These are phyloP conservation scores for Osmoderma eremita DNA, from an alignment of 2,888 invertebrate species.

Conservation along the genomic window DNA sequence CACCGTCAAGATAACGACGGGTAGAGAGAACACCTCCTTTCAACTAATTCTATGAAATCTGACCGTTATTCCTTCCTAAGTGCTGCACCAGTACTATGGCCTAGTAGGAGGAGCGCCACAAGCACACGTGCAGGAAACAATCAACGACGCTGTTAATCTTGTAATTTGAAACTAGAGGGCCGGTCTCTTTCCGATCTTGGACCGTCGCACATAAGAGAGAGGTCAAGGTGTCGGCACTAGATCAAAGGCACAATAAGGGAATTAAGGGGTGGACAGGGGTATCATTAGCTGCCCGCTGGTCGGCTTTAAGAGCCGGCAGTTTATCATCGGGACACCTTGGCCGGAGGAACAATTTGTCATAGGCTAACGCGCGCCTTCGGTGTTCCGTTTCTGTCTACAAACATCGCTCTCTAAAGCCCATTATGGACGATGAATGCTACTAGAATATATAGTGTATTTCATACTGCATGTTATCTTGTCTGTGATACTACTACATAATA, in stretches of 20 bases:
- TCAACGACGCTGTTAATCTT: slow-evolving; percentile 35
- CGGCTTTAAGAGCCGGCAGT: slow-evolving; percentile 60
- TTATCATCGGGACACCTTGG: slow-evolving; percentile 54
- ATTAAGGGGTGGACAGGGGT: slow-evolving; percentile 61
- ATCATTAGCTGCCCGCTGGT: slow-evolving; percentile 63
- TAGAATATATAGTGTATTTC: too few relatives aligned
- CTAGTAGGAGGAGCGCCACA: slow-evolving; percentile 5
- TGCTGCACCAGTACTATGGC: not conserved
- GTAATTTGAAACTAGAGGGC: slow-evolving; percentile 31
- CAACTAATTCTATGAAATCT: slow-evolving; percentile 22
- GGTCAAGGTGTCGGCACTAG: slow-evolving; percentile 60
- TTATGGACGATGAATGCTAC: too few relatives aligned
- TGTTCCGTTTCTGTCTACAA: slow-evolving; percentile 31
- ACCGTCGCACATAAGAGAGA: slow-evolving; percentile 27
- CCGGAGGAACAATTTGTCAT: slow-evolving; percentile 36
- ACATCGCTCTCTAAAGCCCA: slow-evolving; percentile 15
- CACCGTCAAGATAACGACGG: slow-evolving; percentile 24
- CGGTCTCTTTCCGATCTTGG: slow-evolving; percentile 34
- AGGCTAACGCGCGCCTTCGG: slow-evolving; percentile 30
- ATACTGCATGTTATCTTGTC: too few relatives aligned
- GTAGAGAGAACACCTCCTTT: slow-evolving; percentile 27
- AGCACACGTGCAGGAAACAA: slow-evolving; percentile 30
- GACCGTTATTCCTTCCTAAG: slow-evolving; percentile 16
- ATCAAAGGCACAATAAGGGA: slow-evolving; percentile 64
- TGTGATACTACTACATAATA: too few relatives aligned